Evolutionary conservation across 2,113 vertebrate genomes (phyloP), one percentile per base, ranked within the genome.

Genomic region (Pristiophorus japonicus): DNA sequence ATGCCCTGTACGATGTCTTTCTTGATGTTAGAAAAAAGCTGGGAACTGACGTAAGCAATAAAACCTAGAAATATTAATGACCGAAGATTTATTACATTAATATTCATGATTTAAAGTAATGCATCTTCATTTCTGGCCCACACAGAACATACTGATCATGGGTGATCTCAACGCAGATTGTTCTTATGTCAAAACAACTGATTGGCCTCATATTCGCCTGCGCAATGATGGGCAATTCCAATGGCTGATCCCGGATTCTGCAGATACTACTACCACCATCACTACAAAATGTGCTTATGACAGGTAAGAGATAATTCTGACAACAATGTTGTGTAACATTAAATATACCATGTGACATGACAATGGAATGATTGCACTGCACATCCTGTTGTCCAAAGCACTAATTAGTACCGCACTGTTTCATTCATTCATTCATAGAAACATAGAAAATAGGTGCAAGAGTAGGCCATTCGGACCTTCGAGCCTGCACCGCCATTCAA

Each of bases 131-230:
- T 65, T 59, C 12, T 95, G 94, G 62, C 6, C 65, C 65, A 30
- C 95, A 0, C 97, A 99, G 99, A 97, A 98, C 96, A 97, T 99
- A 14, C 95, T 99, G 65, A 98, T 99, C 95, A 97, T 99, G 95
- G 99, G 99, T 0, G 99, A 99, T 97, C 99, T 99, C 97, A 99
- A 99, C 0, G 96, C 98, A 0, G 98, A 98, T 95, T 99, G 99
- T 2, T 96, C 0, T n/a, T 99, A 99, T 0, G 97, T 99, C 0
- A 88, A 91, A 0, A 84, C 4, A 0, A 96, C 97, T 0, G 97
- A 98, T 42, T 99, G 98, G 99, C 0, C 96, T 0, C 30, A 96
- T 63, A 98, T 99, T 95, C 97, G 98, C 75, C 97, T 99, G 96
- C 97, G 97, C 96, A 98, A 97, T 2, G 98, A 98, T 0, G 93